A percentile compares a stretch with the other conserved stretches of the same genome.
phyloP scores from a whole-genome alignment of 1,140 invertebrate species.

The Diabrotica undecimpunctata region DNA sequence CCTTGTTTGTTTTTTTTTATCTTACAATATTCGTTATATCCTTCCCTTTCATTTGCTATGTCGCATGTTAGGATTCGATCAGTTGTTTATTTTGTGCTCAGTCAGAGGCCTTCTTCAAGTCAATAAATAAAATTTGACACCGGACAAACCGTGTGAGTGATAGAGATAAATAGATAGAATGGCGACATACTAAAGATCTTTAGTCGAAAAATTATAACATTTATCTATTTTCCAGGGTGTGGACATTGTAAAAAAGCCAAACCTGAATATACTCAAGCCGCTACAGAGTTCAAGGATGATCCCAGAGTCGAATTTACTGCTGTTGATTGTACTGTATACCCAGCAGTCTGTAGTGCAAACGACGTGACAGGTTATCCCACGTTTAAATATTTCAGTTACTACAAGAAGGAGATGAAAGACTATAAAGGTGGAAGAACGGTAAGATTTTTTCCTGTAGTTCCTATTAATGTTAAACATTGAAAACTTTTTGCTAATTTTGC shows the following conservation, averaged over 20 bases:
- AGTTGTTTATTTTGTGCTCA: too few species aligned
- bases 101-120: too few species aligned
- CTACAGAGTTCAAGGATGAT: slow-evolving; percentile 68
- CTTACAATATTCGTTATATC: too few species aligned
- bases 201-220: background rate
- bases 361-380: slow-evolving; percentile 83
- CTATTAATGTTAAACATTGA: too few species aligned
- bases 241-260: slow-evolving; percentile 88
- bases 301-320: slow-evolving; percentile 74
- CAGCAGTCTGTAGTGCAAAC: slow-evolving; percentile 62
- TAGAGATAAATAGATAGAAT: too few species aligned
- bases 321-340: slow-evolving; percentile 74
- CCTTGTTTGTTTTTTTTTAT: too few species aligned
- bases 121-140: too few species aligned
- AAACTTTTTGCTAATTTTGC: too few species aligned
- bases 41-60: too few species aligned
- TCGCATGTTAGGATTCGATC: too few species aligned
- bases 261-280: slow-evolving; percentile 76
- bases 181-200: too few species aligned
- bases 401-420: slow-evolving; percentile 61
- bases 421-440: slow-evolving; percentile 75
- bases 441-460: slow-evolving; percentile 25
- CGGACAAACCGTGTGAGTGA: too few species aligned
- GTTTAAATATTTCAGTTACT: slow-evolving; percentile 82
- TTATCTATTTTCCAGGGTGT: slow-evolving; percentile 65